Evolutionary conservation across 2,888 invertebrate species (phyloP), one percentile per base, ranked within the genome.

Genomic region (Alloscopus bannaensis): DNA sequence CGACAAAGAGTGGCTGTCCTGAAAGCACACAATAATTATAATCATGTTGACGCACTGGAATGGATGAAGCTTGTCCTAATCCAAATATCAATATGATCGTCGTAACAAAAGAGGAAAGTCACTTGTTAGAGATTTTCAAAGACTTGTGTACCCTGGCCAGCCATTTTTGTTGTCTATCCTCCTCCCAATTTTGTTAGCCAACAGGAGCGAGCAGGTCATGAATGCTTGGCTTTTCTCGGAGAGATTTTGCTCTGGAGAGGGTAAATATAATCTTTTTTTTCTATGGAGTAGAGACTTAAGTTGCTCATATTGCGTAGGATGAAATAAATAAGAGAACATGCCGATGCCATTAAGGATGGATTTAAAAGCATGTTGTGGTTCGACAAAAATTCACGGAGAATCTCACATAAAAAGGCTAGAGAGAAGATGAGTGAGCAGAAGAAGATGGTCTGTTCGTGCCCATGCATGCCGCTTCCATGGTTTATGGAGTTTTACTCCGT

Each of bases 291-390:
- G n/a, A n/a, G 28, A 2, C 36, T n/a, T 28, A 60, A 26, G 64
- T 64, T 47, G 26, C n/a, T 64, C 45, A 45, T 62, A 40, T 40
- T 26, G 40, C n/a, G 52, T 57, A 45, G 70, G 59, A 70, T 60
- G 70, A 70, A 70, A 70, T 70, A 70, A 70, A 70, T 70, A 70
- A 70, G 70, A 40, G 70, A 60, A 59, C 70, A 70, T 70, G 70
- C 70, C 70, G 70, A 70, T 70, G 70, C 59, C 70, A 70, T 70
- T 70, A 70, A 70, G 70, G 60, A 70, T 70, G 70, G 70, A 70
- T 70, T 70, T 70, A 70, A 70, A 70, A 70, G 70, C 70, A 59
- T 70, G 70, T 70, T 69, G 52, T 62, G 68, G 55, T 40, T 28
- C 52, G 52, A 69, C 18, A 59, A 60, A 69, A 69, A 60, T 60